Conservation (phyloP, 2,888 invertebrate genomes). For the Cephalotes varians region DNA sequence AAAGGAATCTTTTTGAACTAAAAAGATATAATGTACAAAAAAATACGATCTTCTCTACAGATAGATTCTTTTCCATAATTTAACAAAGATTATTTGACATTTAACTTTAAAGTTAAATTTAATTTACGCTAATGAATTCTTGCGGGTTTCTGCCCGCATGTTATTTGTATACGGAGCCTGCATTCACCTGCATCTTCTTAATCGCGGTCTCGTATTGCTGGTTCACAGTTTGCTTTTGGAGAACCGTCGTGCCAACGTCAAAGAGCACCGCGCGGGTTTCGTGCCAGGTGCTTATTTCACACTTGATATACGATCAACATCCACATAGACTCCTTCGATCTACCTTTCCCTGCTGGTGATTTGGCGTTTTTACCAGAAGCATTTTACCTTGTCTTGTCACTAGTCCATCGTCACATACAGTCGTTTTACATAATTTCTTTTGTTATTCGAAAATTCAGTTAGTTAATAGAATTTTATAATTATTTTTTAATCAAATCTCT, state of each 20-base stretch:
- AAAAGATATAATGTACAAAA: neutral
- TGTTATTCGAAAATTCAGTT: neutral
- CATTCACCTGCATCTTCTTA: neutral
- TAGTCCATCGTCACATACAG: slow-evolving; percentile 29
- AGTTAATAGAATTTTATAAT: slow-evolving; percentile 8
- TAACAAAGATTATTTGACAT: neutral
- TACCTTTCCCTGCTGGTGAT: neutral
- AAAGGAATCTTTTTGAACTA: neutral
- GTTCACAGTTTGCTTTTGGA: neutral
- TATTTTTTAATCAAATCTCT: slow-evolving; percentile 10
- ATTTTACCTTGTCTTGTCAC: neutral
- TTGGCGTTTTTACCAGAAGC: neutral
- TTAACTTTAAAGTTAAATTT: neutral
- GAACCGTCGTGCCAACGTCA: slow-evolving; percentile 47
- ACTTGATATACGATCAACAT: slow-evolving; percentile 76
- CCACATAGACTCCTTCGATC: slow-evolving; percentile 55
- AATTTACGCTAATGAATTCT: neutral
- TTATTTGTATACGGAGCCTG: neutral
- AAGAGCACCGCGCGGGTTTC: slow-evolving; percentile 64
- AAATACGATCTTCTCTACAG: no score
- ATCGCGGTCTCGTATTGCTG: neutral
- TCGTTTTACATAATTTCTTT: slow-evolving; percentile 14
- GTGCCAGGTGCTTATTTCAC: slow-evolving; percentile 75
- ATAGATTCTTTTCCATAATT: no score
- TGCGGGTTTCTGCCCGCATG: neutral